Conservation (phyloP, 2,113 vertebrate species). For the Eulacestoma nigropectus region DNA sequence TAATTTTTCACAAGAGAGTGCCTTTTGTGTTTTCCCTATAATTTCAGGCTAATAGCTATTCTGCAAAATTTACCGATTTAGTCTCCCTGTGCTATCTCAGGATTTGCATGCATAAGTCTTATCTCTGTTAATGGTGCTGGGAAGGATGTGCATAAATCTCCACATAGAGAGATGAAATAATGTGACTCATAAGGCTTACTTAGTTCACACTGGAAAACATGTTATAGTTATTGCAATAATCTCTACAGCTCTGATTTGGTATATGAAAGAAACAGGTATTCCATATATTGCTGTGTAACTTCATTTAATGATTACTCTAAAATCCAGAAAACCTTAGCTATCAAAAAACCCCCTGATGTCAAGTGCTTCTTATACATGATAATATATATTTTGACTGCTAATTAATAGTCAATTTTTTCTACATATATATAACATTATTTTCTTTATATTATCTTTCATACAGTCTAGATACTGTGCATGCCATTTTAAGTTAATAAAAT, state of each 20-base stretch:
- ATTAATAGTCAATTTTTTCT: background rate
- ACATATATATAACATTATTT: background rate
- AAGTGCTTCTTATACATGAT: background rate
- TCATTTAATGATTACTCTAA: background rate
- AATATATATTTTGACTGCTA: background rate
- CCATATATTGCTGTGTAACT: background rate
- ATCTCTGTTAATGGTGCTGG: background rate
- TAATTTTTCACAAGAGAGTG: background rate
- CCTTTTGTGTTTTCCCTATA: background rate
- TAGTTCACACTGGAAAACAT: conserved; percentile 9
- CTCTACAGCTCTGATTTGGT: background rate
- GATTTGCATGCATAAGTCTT: conserved; percentile 41
- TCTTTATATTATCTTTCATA: background rate
- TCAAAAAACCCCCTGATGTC: background rate
- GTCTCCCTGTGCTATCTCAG: background rate
- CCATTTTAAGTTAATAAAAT: conserved; percentile 19
- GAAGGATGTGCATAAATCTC: background rate
- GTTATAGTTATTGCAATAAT: background rate
- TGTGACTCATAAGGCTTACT: background rate
- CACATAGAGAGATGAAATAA: background rate
- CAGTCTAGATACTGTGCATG: background rate
- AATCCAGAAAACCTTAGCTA: background rate
- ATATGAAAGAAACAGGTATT: background rate
- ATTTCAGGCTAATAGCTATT: conserved; percentile 18
- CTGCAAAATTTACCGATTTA: background rate